Evolutionary conservation across 1,140 invertebrate genomes (phyloP).

Genomic region (Lepidurus arcticus): DNA sequence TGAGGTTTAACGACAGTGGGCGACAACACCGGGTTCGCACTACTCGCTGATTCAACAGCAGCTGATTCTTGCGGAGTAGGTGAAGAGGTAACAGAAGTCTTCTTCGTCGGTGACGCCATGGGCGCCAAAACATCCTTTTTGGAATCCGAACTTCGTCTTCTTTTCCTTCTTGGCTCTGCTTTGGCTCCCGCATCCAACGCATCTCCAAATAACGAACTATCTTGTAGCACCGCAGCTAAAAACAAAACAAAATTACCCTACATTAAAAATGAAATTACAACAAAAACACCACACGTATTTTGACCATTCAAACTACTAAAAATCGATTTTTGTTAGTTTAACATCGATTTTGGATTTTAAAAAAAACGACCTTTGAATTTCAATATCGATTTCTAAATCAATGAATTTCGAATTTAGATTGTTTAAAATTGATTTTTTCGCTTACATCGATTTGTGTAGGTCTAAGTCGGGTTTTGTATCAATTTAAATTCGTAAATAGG

Average conservation of each 20-base stretch:
- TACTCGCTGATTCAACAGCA: background rate
- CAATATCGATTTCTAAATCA: too few species aligned
- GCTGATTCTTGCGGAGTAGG: background rate
- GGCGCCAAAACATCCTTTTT: slow-evolving; percentile 45
- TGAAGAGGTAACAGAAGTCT: background rate
- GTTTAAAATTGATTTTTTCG: too few species aligned
- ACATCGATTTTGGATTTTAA: too few species aligned
- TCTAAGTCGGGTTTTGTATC: too few species aligned
- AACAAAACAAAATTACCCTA: slow-evolving; percentile 27
- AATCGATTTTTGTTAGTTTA: too few species aligned
- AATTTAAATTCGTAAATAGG: too few species aligned
- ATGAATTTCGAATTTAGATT: too few species aligned
- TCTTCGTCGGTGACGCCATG: background rate
- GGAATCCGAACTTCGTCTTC: slow-evolving; percentile 54
- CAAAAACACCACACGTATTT: too few species aligned
- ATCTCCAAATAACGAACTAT: slow-evolving; percentile 89
- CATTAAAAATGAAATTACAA: too few species aligned
- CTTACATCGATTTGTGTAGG: too few species aligned
- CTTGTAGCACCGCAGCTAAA: slow-evolving; percentile 67
- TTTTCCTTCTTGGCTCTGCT: slow-evolving; percentile 68
- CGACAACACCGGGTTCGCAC: slow-evolving; percentile 46
- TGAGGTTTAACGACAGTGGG: slow-evolving; percentile 48
- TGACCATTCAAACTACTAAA: too few species aligned
- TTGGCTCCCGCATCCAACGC: slow-evolving; percentile 67
- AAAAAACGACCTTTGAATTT: too few species aligned